phyloP scores from a whole-genome alignment of 2,797 vertebrate genomes.

The Pantherophis alleghaniensis region DNA sequence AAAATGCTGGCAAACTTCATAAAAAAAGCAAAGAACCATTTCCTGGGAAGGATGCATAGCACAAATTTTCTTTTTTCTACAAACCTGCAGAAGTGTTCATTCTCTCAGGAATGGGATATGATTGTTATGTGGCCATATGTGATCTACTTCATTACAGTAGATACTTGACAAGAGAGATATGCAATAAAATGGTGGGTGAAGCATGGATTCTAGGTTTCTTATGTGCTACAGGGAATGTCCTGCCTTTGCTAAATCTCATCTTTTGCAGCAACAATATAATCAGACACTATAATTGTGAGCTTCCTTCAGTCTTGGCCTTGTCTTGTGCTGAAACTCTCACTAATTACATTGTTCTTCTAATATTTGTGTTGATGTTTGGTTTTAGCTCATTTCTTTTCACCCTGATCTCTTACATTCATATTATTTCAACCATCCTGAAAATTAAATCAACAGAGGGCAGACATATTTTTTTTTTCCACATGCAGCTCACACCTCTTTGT shows the following conservation, averaged over 20 bases:
- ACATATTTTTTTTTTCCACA: slow-evolving; percentile 49
- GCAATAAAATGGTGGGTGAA: neutral
- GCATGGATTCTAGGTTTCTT: slow-evolving; percentile 10
- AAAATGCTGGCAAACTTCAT: slow-evolving; percentile 34
- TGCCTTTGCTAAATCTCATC: slow-evolving; percentile 15
- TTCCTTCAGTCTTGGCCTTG: slow-evolving; percentile 27
- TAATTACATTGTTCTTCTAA: slow-evolving; percentile 22
- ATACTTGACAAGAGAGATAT: slow-evolving; percentile 20
- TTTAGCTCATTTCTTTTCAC: slow-evolving; percentile 27
- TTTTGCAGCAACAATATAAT: slow-evolving; percentile 34
- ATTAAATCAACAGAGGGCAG: slow-evolving; percentile 27
- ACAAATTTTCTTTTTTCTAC: neutral
- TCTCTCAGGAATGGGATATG: neutral
- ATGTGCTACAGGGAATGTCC: slow-evolving; percentile 4
- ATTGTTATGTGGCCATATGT: slow-evolving; percentile 25
- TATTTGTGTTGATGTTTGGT: neutral
- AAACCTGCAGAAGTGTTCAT: neutral
- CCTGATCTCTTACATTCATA: slow-evolving; percentile 41
- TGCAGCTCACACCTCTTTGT: slow-evolving; percentile 46
- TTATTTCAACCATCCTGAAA: slow-evolving; percentile 37
- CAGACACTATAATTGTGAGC: slow-evolving; percentile 41
- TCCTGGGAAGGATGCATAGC: neutral
- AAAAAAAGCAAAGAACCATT: neutral
- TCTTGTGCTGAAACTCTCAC: slow-evolving; percentile 21
- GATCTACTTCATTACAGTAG: slow-evolving; percentile 24